Conservation (phyloP, 2,888 invertebrate species). For the Aporophyla nigra region DNA sequence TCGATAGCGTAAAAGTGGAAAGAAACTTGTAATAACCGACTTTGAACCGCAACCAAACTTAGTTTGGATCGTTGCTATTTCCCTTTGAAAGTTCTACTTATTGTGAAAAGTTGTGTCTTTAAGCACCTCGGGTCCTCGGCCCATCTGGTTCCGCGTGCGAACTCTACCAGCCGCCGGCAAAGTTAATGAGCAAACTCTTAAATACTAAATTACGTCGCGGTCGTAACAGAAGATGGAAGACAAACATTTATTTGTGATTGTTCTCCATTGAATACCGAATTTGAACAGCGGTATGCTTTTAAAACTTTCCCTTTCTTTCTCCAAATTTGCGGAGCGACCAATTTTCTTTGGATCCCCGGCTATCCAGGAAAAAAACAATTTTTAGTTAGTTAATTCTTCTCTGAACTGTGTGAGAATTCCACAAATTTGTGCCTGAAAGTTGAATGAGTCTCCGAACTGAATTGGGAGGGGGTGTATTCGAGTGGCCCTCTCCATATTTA, state of each 20-base stretch:
- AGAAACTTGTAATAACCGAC: slow-evolving; percentile 40
- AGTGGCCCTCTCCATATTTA: neutral
- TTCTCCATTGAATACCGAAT: slow-evolving; percentile 58
- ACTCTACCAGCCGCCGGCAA: slow-evolving; percentile 21
- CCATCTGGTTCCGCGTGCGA: slow-evolving; percentile 37
- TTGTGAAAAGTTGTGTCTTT: slow-evolving; percentile 52
- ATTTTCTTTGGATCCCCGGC: slow-evolving; percentile 58
- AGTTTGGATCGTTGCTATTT: slow-evolving; percentile 25
- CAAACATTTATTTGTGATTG: slow-evolving; percentile 62
- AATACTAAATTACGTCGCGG: slow-evolving; percentile 57
- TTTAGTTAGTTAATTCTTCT: slow-evolving; percentile 49
- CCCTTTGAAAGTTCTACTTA: slow-evolving; percentile 46
- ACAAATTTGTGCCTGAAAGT: slow-evolving; percentile 30
- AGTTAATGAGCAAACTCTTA: slow-evolving; percentile 53
- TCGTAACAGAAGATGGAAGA: slow-evolving; percentile 55
- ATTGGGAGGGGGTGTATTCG: slow-evolving; percentile 24
- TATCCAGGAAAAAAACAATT: slow-evolving; percentile 53
- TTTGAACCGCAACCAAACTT: slow-evolving; percentile 26
- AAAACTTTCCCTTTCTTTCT: slow-evolving; percentile 74
- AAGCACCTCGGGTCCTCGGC: slow-evolving; percentile 30
- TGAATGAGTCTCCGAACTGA: slow-evolving; percentile 31
- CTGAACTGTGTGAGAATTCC: slow-evolving; percentile 35
- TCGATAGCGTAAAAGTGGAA: slow-evolving; percentile 51
- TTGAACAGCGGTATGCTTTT: slow-evolving; percentile 76
- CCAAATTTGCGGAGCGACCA: slow-evolving; percentile 69